phyloP scores from a whole-genome alignment of 1,140 invertebrate genomes.

The Saccostrea glomerata region DNA sequence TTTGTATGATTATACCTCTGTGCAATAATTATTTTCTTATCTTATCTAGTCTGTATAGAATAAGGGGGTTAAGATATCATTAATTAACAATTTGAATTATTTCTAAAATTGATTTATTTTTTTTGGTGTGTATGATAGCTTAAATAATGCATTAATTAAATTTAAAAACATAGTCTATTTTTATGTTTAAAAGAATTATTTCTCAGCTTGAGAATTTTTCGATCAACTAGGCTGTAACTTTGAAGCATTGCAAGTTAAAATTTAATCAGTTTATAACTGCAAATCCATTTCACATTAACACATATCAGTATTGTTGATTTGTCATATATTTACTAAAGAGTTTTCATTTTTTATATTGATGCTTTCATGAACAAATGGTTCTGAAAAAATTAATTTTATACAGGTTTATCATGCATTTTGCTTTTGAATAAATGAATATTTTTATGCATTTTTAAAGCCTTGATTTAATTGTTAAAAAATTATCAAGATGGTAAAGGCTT shows the following conservation, averaged over 20 bases:
- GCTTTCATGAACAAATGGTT: neutral
- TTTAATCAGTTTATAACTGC: neutral
- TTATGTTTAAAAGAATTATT: neutral
- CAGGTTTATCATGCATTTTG: conserved; percentile 19
- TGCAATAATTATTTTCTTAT: conserved; percentile 24
- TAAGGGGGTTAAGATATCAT: neutral
- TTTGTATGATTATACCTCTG: conserved; percentile 12
- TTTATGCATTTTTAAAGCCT: neutral
- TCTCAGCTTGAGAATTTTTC: neutral
- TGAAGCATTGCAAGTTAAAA: neutral
- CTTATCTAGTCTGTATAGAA: neutral
- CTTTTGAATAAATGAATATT: conserved; percentile 35
- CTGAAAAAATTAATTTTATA: conserved; percentile 6
- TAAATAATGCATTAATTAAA: neutral
- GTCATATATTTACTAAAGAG: neutral
- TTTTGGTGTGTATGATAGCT: neutral
- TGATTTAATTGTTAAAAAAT: neutral
- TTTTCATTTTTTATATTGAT: conserved; percentile 25
- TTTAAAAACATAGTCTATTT: neutral
- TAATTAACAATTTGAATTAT: neutral
- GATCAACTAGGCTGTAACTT: neutral
- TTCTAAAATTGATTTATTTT: neutral
- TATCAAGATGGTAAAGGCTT: no score
- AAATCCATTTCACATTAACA: conserved; percentile 8
- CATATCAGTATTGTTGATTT: conserved; percentile 37